Evolutionary conservation across 2,113 vertebrate species (phyloP), one percentile per base, ranked within the genome.

Genomic region (Plestiodon gilberti): DNA sequence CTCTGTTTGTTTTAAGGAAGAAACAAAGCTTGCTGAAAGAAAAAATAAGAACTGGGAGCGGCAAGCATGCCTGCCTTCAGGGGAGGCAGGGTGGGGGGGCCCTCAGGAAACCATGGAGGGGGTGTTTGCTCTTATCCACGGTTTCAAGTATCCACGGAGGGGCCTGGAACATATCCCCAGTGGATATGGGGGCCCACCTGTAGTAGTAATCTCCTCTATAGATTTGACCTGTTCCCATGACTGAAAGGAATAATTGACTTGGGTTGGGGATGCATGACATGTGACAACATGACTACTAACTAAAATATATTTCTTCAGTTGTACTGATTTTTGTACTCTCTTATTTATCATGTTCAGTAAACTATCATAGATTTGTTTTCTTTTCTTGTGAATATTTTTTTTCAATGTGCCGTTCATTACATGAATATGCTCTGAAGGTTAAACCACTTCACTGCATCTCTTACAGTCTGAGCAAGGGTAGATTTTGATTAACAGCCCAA

Each of bases 401-500:
- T 2, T 23, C n/a, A 93, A 73, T 92, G 70, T 81, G 62, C 90
- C 75, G 82, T 86, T 92, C 89, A 93, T 93, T 94, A 93, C 22
- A 92, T 83, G 81, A 93, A 48, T 70, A 78, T 93, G 43, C 62
- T 92, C 57, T 95, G 88, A 94, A 96, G 88, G 86, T 93, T 93
- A 94, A 94, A 94, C 87, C 82, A 92, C 91, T 93, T 94, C 52
- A 84, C 61, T 83, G 78, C 30, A 30, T n/a, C 23, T 13, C 22
- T 92, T 89, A 33, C 88, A 69, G 25, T 92, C 87, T 87, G 0
- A 82, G 77, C 86, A 91, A 94, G 77, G 87, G 87, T 92, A 90
- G 67, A 90, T 78, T 94, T 94, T 91, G 90, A 94, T 93, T 92
- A 93, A 90, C 84, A n/a, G n/a, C n/a, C n/a, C n/a, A n/a, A n/a